Evolutionary conservation across 2,113 vertebrate species (phyloP).

Genomic region (Cephalopterus ornatus): DNA sequence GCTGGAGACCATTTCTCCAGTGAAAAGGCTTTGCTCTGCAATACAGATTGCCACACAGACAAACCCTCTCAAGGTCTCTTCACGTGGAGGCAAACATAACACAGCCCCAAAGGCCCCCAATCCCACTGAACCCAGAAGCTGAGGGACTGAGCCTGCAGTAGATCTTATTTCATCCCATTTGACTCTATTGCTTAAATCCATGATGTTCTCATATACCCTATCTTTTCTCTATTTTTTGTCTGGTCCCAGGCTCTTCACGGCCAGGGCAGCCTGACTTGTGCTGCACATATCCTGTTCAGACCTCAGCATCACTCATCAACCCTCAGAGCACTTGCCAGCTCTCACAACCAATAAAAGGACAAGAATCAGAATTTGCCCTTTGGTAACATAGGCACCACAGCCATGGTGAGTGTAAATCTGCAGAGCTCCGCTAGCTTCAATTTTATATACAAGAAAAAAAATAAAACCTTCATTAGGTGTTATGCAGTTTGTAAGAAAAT

Average conservation of each 20-base stretch:
- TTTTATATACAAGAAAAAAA: background rate
- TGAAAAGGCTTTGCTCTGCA: background rate
- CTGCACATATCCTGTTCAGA: background rate
- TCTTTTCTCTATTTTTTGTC: background rate
- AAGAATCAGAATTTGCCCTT: background rate
- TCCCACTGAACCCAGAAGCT: background rate
- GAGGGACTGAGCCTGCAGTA: background rate
- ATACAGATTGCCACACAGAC: background rate
- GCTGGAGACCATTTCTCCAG: background rate
- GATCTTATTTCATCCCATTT: background rate
- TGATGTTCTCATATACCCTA: background rate
- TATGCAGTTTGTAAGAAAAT: conserved; percentile 12
- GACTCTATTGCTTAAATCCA: background rate
- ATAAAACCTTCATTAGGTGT: conserved; percentile 2
- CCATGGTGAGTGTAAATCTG: background rate
- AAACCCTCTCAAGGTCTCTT: background rate
- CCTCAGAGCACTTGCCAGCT: background rate
- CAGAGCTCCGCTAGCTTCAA: background rate
- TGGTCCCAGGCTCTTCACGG: background rate
- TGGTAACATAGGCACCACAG: background rate
- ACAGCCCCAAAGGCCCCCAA: background rate
- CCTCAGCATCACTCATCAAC: background rate
- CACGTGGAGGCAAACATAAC: background rate
- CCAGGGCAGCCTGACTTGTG: background rate
- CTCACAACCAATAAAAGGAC: background rate